Percentiles rank a stretch among this genome's conserved stretches.
phyloP scores from a whole-genome alignment of 1,140 invertebrate genomes.

The Drosophila bocqueti region DNA sequence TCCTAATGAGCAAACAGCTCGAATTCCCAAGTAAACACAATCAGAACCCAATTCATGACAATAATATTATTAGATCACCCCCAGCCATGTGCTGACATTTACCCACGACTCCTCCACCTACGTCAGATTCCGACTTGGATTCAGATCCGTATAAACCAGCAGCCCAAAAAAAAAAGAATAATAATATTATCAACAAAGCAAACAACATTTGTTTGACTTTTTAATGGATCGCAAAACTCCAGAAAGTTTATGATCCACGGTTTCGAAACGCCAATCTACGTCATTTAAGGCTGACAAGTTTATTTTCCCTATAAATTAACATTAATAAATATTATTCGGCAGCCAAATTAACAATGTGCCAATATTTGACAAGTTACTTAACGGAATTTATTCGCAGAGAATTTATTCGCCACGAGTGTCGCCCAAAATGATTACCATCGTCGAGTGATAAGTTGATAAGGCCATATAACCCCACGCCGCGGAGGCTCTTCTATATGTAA shows the following conservation, averaged over 20 bases:
- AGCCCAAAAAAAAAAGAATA: not conserved
- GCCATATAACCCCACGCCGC: slow-evolving; percentile 7
- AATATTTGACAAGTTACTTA: slow-evolving; percentile 72
- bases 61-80: slow-evolving; percentile 67
- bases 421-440: slow-evolving; percentile 36
- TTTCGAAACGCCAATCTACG: slow-evolving; percentile 44
- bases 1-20: slow-evolving; percentile 13
- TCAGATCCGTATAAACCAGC: not conserved
- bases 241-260: slow-evolving; percentile 12
- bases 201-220: slow-evolving; percentile 27
- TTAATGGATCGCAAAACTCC: slow-evolving; percentile 34
- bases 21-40: slow-evolving; percentile 44
- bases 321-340: slow-evolving; percentile 52
- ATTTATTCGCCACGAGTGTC: slow-evolving; percentile 58
- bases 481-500: slow-evolving; percentile 34
- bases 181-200: not conserved
- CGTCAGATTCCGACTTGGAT: slow-evolving; percentile 13
- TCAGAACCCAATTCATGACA: slow-evolving; percentile 57
- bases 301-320: slow-evolving; percentile 65
- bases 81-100: slow-evolving; percentile 41
- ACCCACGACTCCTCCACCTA: slow-evolving; percentile 30
- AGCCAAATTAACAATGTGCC: slow-evolving; percentile 68
- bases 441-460: slow-evolving; percentile 61
- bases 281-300: slow-evolving; percentile 40
- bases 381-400: slow-evolving; percentile 41